phyloP scores from a whole-genome alignment of 2,888 invertebrate genomes.

The Drosophila macrothrix region DNA sequence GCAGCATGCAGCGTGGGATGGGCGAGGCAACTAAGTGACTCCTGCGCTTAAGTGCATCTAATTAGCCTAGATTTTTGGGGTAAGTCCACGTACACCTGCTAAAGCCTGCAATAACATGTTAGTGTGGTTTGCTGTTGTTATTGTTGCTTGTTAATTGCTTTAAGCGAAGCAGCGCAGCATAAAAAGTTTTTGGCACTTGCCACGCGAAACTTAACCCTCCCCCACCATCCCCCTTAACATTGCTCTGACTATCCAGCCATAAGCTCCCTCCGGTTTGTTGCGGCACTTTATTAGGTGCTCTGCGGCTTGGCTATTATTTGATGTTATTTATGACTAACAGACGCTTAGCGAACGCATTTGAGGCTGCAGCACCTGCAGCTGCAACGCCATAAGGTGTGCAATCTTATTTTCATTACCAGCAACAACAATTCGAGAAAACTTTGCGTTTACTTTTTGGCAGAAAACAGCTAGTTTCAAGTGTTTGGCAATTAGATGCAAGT shows the following conservation, averaged over 20 bases:
- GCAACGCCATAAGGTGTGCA: slow-evolving; percentile 44
- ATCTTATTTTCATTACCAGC: slow-evolving; percentile 57
- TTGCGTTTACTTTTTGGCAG: slow-evolving; percentile 28
- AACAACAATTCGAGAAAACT: slow-evolving; percentile 16
- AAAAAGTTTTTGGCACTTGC: slow-evolving; percentile 52
- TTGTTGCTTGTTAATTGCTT: slow-evolving; percentile 41
- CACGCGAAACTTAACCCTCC: slow-evolving; percentile 11
- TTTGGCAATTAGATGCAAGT: slow-evolving; percentile 61
- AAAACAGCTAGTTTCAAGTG: slow-evolving; percentile 32
- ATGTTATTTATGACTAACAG: slow-evolving; percentile 70
- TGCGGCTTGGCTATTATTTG: slow-evolving; percentile 60
- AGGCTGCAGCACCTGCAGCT: slow-evolving; percentile 30
- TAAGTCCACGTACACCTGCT: slow-evolving; percentile 63
- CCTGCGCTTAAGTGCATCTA: slow-evolving; percentile 68
- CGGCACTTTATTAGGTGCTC: slow-evolving; percentile 64
- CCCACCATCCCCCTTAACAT: background rate
- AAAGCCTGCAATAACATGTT: slow-evolving; percentile 43
- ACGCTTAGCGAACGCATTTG: slow-evolving; percentile 54
- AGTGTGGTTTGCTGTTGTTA: slow-evolving; percentile 18
- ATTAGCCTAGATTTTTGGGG: slow-evolving; percentile 72
- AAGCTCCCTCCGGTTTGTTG: slow-evolving; percentile 29
- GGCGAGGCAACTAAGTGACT: slow-evolving; percentile 45
- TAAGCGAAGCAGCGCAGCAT: slow-evolving; percentile 41
- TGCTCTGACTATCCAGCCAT: background rate
- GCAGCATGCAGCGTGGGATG: background rate